Base-by-base conservation (phyloP, 2,888 invertebrate genomes). In the Hofmannophila pseudospretella region DNA sequence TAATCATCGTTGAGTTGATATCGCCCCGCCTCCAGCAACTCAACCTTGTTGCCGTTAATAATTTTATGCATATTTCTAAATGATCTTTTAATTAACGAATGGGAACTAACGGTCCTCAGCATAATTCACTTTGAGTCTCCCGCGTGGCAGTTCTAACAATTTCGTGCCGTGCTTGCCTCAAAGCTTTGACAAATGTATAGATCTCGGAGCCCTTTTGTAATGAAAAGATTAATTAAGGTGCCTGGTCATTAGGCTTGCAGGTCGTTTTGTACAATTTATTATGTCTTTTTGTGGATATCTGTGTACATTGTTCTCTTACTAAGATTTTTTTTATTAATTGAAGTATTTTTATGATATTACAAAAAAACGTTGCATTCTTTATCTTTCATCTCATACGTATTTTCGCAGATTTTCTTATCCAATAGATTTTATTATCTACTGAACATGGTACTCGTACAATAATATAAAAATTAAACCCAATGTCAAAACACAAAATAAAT, bases 61-160 rank as follows among this genome's bases (percentile, higher is more conserved):
- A 59, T 49, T n/a, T n/a, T n/a, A 60, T 53, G 23, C n/a, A 23
- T n/a, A 61, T 48, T 65, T 65, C 59, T 49, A 62, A 65, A 58
- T 62, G 59, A 66, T 67, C 45, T 63, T 64, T 69, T 65, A n/a
- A 61, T 63, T 68, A 69, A 54, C 54, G 51, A 47, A 59, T 56
- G 58, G 23, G 57, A 44, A 54, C 48, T 22, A 28, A 52, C 51
- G 43, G 43, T 49, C 51, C 53, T 44, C 36, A 54, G 44, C 58
- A 63, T 66, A 66, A 66, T 65, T 67, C 58, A 64, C 60, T 69
- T 67, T 57, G 50, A 55, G 44, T 49, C 41, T 39, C 39, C 38
- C 30, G 38, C 42, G 34, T 41, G 39, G 51, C 41, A 51, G 50
- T 52, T 46, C 52, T 47, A 52, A 51, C 50, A 44, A 52, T 54